Percentiles rank a stretch among this genome's conserved stretches.
phyloP scores from a whole-genome alignment of 1,140 invertebrate species.

The Chironomus tepperi region DNA sequence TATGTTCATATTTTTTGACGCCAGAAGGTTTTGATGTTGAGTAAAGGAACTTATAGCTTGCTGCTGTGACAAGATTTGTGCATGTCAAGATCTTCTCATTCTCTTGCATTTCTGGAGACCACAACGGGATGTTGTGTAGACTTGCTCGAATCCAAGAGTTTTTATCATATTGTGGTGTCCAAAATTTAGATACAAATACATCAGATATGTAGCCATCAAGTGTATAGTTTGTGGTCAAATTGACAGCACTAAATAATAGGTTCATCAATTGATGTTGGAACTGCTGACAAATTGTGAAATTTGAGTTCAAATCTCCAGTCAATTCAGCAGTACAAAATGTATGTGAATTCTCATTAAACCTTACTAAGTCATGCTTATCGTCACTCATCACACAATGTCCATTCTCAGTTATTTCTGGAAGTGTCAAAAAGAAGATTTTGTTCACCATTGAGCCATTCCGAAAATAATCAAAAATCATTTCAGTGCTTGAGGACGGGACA shows the following conservation, averaged over 20 bases:
- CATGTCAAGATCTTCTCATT: neutral
- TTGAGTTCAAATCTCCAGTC: neutral
- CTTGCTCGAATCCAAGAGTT: neutral
- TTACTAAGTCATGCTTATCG: neutral
- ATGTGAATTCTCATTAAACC: neutral
- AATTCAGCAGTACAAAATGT: neutral
- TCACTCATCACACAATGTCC: neutral
- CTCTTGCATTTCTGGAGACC: neutral
- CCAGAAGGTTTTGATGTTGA: neutral
- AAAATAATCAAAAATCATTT: conserved; percentile 22
- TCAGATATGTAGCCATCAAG: neutral
- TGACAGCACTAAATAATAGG: neutral
- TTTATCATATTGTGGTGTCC: neutral
- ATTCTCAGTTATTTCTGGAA: neutral
- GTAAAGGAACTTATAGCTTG: neutral
- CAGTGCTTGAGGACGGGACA: neutral
- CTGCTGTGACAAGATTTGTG: neutral
- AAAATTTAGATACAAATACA: conserved; percentile 18
- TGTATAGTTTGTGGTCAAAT: neutral
- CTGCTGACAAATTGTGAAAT: neutral
- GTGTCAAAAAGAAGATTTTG: neutral
- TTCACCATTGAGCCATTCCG: neutral
- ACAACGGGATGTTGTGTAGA: neutral
- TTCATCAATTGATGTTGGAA: neutral
- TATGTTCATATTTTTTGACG: neutral